Base-by-base conservation (phyloP, 2,113 vertebrate genomes). In the Zeus faber region DNA sequence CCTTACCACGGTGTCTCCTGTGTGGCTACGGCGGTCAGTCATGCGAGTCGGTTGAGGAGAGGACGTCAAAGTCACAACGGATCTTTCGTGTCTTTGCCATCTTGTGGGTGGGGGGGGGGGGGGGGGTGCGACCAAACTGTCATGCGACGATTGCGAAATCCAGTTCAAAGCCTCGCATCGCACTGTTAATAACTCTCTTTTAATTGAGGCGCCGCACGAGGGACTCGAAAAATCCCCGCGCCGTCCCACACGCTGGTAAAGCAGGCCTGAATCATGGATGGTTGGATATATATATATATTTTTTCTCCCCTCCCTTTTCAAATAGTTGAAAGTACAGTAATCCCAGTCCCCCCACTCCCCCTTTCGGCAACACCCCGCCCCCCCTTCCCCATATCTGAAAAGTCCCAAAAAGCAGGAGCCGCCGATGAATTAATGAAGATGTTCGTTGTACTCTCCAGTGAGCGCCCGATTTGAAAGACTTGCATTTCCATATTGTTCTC, bases 401-500 rank as follows among this genome's bases (percentile, higher is more conserved):
- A 44, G 60, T 44, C 54, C 25, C 41, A 45, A 67, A 70, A 76
- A 61, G 65, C 62, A 76, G n/a, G 47, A 62, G 22, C 56, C 24
- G 64, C 40, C 11, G 21, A 61, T 81, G 62, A 78, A 81, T 82
- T 81, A 83, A 79, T 83, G 65, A 73, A n/a, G n/a, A n/a, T 39
- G 24, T 68, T 72, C 62, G 65, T 66, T 72, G 50, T 67, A 66
- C 65, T 72, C 66, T 77, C 54, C 27, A 72, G 67, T 60, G 51
- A 64, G 57, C 49, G 23, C 37, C 50, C 41, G 18, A 74, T 74
- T 54, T 74, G 52, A 69, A 72, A 81, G 76, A 70, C 81, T 75
- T 65, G 59, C 70, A 65, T 67, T 57, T 25, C n/a, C 67, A 54
- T 65, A 73, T 67, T 44, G 58, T 48, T 27, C 59, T 1, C 16